A percentile compares a stretch with the other conserved stretches of the same genome.
phyloP scores from a whole-genome alignment of 2,888 invertebrate genomes.

The Lithosia quadra region DNA sequence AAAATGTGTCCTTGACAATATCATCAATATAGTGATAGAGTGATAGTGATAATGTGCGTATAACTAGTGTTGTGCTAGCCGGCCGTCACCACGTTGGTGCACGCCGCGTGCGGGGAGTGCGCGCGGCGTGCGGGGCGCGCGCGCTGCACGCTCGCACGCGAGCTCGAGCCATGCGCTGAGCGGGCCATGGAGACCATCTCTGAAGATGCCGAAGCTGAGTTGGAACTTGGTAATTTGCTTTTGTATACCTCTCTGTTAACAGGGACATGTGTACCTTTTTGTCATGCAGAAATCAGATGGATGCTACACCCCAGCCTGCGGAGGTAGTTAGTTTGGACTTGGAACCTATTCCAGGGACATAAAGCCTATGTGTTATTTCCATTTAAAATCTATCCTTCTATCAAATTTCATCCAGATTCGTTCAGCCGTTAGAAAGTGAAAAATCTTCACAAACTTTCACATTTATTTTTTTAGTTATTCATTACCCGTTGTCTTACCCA shows the following conservation, averaged over 20 bases:
- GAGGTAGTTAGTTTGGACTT: too few species aligned
- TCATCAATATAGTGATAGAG: slow-evolving; percentile 3
- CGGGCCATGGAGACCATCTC: slow-evolving; percentile 89
- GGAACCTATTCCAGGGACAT: too few species aligned
- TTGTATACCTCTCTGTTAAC: neutral
- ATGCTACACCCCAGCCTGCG: too few species aligned
- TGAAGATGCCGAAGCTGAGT: slow-evolving; percentile 89
- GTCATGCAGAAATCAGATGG: too few species aligned
- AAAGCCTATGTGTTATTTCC: too few species aligned
- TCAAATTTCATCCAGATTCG: too few species aligned
- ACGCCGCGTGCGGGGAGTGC: slow-evolving; percentile 51
- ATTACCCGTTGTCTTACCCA: neutral
- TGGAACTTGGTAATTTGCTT: slow-evolving; percentile 88
- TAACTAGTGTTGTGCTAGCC: slow-evolving; percentile 13
- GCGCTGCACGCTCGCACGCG: slow-evolving; percentile 76
- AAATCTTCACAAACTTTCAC: too few species aligned
- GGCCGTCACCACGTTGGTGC: slow-evolving; percentile 61
- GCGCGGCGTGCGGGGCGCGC: slow-evolving; percentile 56
- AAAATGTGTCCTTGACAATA: neutral
- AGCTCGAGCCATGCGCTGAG: slow-evolving; percentile 74
- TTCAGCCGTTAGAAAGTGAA: too few species aligned
- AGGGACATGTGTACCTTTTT: neutral
- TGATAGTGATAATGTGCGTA: slow-evolving; percentile 3
- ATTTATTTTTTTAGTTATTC: too few species aligned
- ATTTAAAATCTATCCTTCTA: too few species aligned